These are phyloP conservation scores for Bucorvus abyssinicus DNA, from an alignment of 2,797 vertebrate species.

Conservation along the genomic window DNA sequence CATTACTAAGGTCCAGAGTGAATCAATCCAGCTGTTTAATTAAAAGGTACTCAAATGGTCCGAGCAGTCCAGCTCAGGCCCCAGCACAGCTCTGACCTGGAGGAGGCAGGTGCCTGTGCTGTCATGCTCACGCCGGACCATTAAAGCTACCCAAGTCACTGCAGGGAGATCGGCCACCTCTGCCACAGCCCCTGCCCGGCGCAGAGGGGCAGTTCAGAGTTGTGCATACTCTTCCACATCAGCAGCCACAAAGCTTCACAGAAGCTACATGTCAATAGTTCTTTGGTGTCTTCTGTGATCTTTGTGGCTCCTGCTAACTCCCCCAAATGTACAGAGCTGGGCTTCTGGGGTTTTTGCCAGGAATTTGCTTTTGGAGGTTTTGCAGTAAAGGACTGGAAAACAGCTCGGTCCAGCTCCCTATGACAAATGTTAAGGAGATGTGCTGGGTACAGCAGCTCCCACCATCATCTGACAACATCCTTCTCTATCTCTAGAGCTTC, in stretches of 20 bases:
- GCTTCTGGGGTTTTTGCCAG: background rate
- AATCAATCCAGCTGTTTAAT: background rate
- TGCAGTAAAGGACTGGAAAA: constrained; percentile 3
- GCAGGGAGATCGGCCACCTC: background rate
- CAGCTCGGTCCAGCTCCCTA: background rate
- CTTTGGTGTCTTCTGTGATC: constrained; percentile 64
- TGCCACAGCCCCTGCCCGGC: background rate
- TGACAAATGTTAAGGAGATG: background rate
- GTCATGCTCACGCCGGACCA: background rate
- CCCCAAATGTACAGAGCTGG: background rate
- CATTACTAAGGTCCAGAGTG: background rate
- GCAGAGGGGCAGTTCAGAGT: background rate
- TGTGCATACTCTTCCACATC: background rate
- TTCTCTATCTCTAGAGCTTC: background rate
- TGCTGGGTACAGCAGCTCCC: constrained; percentile 19
- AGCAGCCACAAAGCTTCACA: constrained; percentile 24
- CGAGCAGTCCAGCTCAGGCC: background rate
- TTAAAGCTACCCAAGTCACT: background rate
- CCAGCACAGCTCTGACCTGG: background rate
- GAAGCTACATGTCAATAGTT: constrained; percentile 50
- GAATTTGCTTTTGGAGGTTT: background rate
- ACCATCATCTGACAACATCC: background rate
- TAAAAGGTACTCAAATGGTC: background rate
- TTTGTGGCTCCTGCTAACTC: constrained; percentile 17
- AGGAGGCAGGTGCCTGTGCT: background rate